These are phyloP conservation scores for Arenicola marina DNA, from an alignment of 2,888 invertebrate species.

Conservation along the genomic window DNA sequence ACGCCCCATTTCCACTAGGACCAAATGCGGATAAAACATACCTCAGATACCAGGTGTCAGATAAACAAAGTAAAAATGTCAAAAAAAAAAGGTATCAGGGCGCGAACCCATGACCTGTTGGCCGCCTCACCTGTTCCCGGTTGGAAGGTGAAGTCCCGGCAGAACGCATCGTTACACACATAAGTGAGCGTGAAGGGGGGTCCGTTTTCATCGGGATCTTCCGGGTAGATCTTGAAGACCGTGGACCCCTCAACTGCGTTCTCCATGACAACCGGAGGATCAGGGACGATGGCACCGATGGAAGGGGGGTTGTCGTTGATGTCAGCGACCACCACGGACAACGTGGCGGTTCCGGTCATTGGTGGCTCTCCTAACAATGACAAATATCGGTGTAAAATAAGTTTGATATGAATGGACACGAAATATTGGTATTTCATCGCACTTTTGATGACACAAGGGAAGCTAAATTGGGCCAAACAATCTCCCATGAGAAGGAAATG, in stretches of 20 bases:
- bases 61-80: too few species aligned
- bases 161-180: background rate
- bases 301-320: conserved; percentile 40
- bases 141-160: background rate
- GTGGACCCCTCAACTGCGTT: background rate
- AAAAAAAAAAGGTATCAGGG: too few species aligned
- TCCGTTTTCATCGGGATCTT: background rate
- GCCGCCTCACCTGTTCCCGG: background rate
- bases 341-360: conserved; percentile 82
- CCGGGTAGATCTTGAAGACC: background rate
- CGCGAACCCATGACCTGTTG: too few species aligned
- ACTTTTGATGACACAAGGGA: too few species aligned
- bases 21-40: too few species aligned
- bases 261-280: background rate
- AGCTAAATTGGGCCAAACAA: too few species aligned
- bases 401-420: too few species aligned
- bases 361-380: conserved; percentile 72
- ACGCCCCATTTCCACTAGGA: too few species aligned
- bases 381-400: background rate
- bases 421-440: too few species aligned
- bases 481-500: too few species aligned
- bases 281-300: conserved; percentile 33
- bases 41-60: too few species aligned
- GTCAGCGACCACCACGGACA: conserved; percentile 74
- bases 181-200: background rate